phyloP scores from a whole-genome alignment of 2,797 vertebrate species.

The Pogonophryne albipinna region DNA sequence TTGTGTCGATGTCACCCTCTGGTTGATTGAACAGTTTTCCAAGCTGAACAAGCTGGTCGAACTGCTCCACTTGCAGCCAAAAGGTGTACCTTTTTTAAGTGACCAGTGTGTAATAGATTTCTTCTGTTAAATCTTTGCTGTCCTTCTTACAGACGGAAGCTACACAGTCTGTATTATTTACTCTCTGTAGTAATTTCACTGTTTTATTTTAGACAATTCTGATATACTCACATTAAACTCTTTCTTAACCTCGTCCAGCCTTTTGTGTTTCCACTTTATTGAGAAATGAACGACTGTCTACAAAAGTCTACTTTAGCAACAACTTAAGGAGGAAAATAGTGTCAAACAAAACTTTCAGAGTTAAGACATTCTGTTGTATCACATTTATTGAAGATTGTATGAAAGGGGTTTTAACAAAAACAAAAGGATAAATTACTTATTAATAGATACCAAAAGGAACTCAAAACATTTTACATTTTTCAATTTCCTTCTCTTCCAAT shows the following conservation, averaged over 20 bases:
- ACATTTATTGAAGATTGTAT: neutral
- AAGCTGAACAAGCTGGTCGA: neutral
- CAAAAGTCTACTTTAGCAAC: neutral
- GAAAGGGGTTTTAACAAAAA: neutral
- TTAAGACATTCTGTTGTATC: neutral
- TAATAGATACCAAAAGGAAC: neutral
- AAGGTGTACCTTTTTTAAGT: too few relatives aligned
- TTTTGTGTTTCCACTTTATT: neutral
- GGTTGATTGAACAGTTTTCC: conserved; percentile 22
- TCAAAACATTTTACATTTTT: neutral
- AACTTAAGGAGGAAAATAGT: neutral
- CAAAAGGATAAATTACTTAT: neutral
- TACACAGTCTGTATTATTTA: neutral
- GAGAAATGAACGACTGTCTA: neutral
- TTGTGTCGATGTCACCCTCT: conserved; percentile 13
- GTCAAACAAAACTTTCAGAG: neutral
- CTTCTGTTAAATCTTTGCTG: neutral
- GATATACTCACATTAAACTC: neutral
- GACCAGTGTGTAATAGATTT: neutral
- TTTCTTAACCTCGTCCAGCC: neutral
- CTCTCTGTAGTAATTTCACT: neutral
- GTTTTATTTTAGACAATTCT: neutral
- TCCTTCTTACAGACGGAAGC: neutral
- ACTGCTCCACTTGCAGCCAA: conserved; percentile 11
- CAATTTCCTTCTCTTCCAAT: neutral